Evolutionary conservation across 2,888 invertebrate genomes (phyloP).

Genomic region (Drosophila birchii): DNA sequence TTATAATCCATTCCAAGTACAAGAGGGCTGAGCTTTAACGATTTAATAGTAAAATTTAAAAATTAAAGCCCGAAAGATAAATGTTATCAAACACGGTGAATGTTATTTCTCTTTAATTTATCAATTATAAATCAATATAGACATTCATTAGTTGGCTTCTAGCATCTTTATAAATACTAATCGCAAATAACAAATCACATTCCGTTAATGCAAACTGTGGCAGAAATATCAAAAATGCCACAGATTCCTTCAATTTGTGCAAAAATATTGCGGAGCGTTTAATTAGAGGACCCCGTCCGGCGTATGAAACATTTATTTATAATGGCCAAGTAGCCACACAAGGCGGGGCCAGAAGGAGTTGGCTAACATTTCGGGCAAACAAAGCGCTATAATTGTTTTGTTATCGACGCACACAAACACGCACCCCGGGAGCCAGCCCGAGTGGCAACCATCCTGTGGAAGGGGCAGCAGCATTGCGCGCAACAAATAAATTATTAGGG

Average conservation of each 20-base stretch:
- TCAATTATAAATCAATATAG: background rate
- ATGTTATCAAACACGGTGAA: background rate
- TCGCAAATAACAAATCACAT: constrained; percentile 13
- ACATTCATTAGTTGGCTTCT: background rate
- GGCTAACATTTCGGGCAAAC: constrained; percentile 53
- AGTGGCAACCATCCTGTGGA: background rate
- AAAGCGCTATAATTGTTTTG: constrained; percentile 73
- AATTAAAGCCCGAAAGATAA: background rate
- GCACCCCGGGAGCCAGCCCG: constrained; percentile 2
- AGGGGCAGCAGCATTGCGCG: constrained; percentile 36
- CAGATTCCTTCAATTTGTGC: constrained; percentile 26
- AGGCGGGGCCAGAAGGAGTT: constrained; percentile 16
- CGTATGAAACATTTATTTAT: constrained; percentile 63
- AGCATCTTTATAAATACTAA: background rate
- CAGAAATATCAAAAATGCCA: constrained; percentile 23
- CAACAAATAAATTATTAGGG: constrained; percentile 76
- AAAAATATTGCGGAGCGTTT: constrained; percentile 59
- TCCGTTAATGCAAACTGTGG: constrained; percentile 24
- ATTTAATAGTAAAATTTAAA: too few relatives aligned
- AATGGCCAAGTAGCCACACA: constrained; percentile 50
- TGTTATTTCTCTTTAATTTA: background rate
- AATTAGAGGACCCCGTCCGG: constrained; percentile 62
- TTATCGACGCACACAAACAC: constrained; percentile 60
- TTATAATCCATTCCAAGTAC: constrained; percentile 44
- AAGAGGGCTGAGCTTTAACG: background rate